phyloP scores from a whole-genome alignment of 2,113 vertebrate genomes.

The Amblyornis subalaris region DNA sequence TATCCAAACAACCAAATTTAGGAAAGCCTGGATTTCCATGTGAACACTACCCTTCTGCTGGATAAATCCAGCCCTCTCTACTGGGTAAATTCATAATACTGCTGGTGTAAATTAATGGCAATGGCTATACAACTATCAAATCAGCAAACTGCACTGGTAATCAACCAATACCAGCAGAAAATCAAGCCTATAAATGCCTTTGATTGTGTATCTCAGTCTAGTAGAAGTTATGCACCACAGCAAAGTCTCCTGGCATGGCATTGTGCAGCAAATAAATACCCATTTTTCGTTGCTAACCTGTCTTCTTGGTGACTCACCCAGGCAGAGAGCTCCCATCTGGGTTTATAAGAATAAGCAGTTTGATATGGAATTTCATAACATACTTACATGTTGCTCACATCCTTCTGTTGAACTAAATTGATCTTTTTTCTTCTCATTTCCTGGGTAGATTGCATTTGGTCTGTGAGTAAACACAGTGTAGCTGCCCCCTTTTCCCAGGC shows the following conservation, averaged over 20 bases:
- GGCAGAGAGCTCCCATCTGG: not conserved
- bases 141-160: not conserved
- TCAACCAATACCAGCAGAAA: not conserved
- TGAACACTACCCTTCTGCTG: not conserved
- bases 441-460: conserved; percentile 73
- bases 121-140: not conserved
- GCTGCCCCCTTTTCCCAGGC: conserved; percentile 70
- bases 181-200: not conserved
- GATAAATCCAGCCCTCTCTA: not conserved
- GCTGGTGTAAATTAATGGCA: not conserved
- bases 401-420: conserved; percentile 63
- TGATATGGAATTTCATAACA: conserved; percentile 66
- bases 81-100: not conserved
- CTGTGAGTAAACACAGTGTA: conserved; percentile 73
- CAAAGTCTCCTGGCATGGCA: not conserved
- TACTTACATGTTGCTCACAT: conserved; percentile 63
- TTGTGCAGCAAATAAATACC: conserved; percentile 35
- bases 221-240: not conserved
- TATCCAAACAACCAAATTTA: not conserved
- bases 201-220: not conserved
- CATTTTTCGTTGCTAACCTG: conserved; percentile 37
- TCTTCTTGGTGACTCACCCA: not conserved
- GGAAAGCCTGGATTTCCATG: not conserved
- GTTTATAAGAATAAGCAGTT: conserved; percentile 56
- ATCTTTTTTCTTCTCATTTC: conserved; percentile 71